phyloP scores from a whole-genome alignment of 2,888 invertebrate species.

The Podabrus alpinus region DNA sequence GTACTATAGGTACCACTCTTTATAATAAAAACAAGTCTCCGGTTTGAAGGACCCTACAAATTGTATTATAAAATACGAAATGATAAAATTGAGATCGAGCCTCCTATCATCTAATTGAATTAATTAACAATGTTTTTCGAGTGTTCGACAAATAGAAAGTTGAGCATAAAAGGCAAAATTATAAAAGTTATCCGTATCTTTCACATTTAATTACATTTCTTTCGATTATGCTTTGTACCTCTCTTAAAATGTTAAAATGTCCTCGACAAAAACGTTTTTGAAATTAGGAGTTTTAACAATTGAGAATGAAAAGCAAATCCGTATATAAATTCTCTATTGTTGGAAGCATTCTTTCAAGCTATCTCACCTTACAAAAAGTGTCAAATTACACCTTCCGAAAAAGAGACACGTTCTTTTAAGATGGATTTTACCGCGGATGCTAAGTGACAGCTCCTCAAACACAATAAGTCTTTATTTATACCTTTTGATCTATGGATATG shows the following conservation, averaged over 20 bases:
- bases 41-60: not conserved
- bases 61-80: not conserved
- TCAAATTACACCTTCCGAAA: constrained; percentile 37
- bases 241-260: not conserved
- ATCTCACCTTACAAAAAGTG: constrained; percentile 36
- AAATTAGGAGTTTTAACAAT: constrained; percentile 5
- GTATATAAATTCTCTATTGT: constrained; percentile 22
- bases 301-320: constrained; percentile 9
- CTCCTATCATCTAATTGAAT: constrained; percentile 2
- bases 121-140: constrained; percentile 3
- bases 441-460: constrained; percentile 32
- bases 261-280: constrained; percentile 1
- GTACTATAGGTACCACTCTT: too few species aligned
- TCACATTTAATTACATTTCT: constrained; percentile 9
- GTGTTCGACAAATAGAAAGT: constrained; percentile 9
- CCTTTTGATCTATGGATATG: constrained; percentile 20
- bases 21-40: not conserved
- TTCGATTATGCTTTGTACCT: constrained; percentile 2
- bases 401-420: constrained; percentile 36
- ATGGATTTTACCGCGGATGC: constrained; percentile 36
- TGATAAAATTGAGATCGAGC: not conserved
- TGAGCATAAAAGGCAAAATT: constrained; percentile 12
- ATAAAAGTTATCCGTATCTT: constrained; percentile 11
- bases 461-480: constrained; percentile 31
- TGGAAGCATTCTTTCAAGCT: constrained; percentile 37